Conservation (phyloP, 2,797 vertebrate species). For the Acanthiza pusilla region DNA sequence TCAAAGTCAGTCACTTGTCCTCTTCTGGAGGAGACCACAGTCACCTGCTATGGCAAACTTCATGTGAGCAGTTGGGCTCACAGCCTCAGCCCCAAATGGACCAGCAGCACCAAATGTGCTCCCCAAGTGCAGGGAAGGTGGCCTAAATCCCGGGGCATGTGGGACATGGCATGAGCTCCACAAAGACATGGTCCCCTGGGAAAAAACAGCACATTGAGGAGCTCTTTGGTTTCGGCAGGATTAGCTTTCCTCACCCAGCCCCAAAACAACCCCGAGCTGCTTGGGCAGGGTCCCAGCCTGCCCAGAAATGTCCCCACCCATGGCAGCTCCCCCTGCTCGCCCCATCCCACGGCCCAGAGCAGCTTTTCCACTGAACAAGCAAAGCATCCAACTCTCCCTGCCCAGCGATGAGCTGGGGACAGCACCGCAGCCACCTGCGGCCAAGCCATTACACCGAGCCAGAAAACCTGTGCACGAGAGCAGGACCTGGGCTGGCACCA, state of each 20-base stretch:
- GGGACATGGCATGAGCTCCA: fast-evolving
- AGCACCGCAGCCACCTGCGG: neutral
- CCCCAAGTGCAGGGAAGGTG: neutral
- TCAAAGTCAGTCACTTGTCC: neutral
- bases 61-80: neutral
- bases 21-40: neutral
- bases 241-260: neutral
- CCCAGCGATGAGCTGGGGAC: neutral
- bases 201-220: neutral
- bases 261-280: fast-evolving
- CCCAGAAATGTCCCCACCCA: fast-evolving
- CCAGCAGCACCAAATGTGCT: neutral
- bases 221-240: neutral
- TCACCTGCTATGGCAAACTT: neutral
- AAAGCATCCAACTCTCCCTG: neutral
- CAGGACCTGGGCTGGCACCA: neutral
- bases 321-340: neutral
- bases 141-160: fast-evolving
- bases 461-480: neutral
- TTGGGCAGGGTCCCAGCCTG: neutral
- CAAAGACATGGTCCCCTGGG: neutral
- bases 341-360: neutral
- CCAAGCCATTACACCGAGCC: neutral
- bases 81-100: neutral
- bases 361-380: neutral